These are phyloP conservation scores for Phocoena sinus DNA, from an alignment of 2,113 vertebrate species.

Conservation along the genomic window DNA sequence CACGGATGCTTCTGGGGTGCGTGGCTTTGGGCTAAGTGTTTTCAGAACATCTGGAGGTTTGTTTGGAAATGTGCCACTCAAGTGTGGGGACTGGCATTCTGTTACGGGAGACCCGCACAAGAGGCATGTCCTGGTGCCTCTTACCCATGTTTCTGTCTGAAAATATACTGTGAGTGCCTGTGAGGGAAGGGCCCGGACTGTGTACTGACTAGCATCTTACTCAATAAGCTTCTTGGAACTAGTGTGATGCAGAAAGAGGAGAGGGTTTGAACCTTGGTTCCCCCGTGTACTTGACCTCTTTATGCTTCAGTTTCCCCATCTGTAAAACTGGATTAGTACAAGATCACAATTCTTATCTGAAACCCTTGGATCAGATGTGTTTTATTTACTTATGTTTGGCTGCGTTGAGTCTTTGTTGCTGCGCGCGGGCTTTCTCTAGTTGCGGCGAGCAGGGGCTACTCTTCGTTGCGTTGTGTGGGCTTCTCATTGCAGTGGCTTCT, in stretches of 20 bases:
- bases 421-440: too few species aligned
- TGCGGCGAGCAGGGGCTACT: too few species aligned
- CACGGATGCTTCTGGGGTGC: neutral
- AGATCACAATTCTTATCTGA: neutral
- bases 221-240: neutral
- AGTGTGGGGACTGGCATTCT: neutral
- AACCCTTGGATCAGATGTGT: neutral
- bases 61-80: neutral
- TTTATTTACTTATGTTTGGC: neutral
- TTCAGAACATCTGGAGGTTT: neutral
- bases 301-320: neutral
- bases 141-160: neutral
- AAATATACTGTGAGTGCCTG: rapidly evolving
- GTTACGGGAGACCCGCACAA: rapidly evolving
- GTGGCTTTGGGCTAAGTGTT: neutral
- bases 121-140: neutral
- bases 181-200: neutral
- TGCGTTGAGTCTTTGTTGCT: too few species aligned
- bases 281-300: neutral
- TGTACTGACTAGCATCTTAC: rapidly evolving
- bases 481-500: too few species aligned
- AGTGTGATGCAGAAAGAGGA: too few species aligned
- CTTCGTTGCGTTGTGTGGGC: too few species aligned
- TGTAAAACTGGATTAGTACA: neutral
- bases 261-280: neutral